Evolutionary conservation across 2,113 vertebrate species (phyloP).

Genomic region (Mirounga angustirostris): DNA sequence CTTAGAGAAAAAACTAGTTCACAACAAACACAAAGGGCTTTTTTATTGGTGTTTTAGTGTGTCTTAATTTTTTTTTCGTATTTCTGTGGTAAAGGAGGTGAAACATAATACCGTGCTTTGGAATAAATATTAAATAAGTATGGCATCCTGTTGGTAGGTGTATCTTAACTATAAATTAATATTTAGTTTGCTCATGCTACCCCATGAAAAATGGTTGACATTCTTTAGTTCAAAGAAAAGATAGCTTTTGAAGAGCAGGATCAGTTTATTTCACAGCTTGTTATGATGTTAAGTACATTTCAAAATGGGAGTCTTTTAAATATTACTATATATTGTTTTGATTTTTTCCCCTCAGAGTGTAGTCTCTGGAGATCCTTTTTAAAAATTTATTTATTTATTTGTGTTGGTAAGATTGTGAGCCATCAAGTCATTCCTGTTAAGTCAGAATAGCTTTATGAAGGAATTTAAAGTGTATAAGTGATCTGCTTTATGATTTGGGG

Average conservation of each 20-base stretch:
- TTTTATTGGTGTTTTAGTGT: background rate
- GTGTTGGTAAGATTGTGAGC: conserved; percentile 55
- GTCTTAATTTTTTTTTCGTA: background rate
- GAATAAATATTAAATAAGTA: conserved; percentile 12
- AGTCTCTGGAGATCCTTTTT: conserved; percentile 23
- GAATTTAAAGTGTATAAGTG: conserved; percentile 57
- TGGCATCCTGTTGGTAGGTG: background rate
- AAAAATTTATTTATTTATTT: background rate
- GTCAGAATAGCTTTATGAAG: background rate
- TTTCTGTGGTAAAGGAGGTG: background rate
- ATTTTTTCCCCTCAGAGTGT: background rate
- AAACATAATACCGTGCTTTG: background rate
- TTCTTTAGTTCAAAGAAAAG: conserved; percentile 38
- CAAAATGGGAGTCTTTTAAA: background rate
- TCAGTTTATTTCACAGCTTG: conserved; percentile 56
- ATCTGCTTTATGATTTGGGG: conserved; percentile 60
- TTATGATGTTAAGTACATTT: conserved; percentile 7
- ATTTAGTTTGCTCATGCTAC: conserved; percentile 9
- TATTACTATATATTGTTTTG: conserved; percentile 14
- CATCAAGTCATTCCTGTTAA: conserved; percentile 45
- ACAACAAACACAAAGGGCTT: background rate
- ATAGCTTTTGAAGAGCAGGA: conserved; percentile 11
- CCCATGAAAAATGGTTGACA: conserved; percentile 54
- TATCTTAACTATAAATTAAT: background rate
- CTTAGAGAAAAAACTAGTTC: background rate